Base-by-base conservation (phyloP, 2,113 vertebrate species). In the Stictonetta naevosa region DNA sequence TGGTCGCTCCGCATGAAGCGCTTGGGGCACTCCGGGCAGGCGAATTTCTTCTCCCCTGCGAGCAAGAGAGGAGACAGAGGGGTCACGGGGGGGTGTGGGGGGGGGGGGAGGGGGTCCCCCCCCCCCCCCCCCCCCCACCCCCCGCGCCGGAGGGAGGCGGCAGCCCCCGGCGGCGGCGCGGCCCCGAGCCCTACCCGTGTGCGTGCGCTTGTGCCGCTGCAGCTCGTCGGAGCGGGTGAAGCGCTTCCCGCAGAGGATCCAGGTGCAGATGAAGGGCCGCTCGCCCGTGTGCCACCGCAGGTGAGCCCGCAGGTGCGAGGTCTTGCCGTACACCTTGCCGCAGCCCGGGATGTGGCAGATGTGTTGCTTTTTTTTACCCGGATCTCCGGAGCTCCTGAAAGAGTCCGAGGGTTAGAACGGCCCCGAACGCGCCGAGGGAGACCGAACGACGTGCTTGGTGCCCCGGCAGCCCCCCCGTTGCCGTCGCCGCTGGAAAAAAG, bases 1-100 rank as follows among this genome's bases (percentile, higher is more conserved):
- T 99, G 99, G 94, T 99, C 99, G 52, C 99, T 99, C 60, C 99
- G 98, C 99, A 99, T 99, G 97, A 99, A 99, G 95, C 99, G 98
- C 76, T 99, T 99, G 78, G 99, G 99, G 92, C 99, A 99, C 89
- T 99, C 99, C 0, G 98, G 83, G 69, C 99, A 99, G 12, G 97
- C 95, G 95, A 99, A 99, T 55, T 99, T 99, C 97, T 99, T 99
- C 96, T 99, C 99, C 58, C 99, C 99, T 99, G 92, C 18, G 62
- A 60, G 33, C n/a, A n/a, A n/a, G n/a, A 72, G 15, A 83, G 23
- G 3, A 12, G 13, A 94, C 15, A 90, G 63, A 71, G 26, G 56
- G 44, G n/a, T 63, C 8, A 75, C 18, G 18, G 21, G 20, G 46
- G n/a, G 42, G 1, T 6, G 42, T 42, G 6, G 4, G 17, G 23